phyloP scores from a whole-genome alignment of 1,140 invertebrate genomes.

The Drosophila hydei region DNA sequence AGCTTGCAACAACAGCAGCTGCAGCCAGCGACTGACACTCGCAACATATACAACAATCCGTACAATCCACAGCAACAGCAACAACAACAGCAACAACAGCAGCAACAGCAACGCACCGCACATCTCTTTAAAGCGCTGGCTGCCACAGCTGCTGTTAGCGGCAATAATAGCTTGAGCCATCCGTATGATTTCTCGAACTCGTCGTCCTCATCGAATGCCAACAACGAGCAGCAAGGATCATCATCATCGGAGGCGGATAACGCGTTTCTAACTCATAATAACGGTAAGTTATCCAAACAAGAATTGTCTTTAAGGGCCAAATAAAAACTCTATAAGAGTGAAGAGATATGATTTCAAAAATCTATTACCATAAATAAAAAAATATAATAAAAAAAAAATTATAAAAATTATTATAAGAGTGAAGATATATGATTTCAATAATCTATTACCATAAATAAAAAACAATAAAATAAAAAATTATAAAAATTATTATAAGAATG shows the following conservation, averaged over 20 bases:
- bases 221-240: conserved; percentile 75
- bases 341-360: too few species aligned
- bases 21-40: conserved; percentile 69
- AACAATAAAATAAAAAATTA: too few species aligned
- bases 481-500: too few species aligned
- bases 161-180: conserved; percentile 68
- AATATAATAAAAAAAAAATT: too few species aligned
- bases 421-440: too few species aligned
- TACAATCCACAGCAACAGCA: conserved; percentile 67
- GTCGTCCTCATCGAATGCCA: conserved; percentile 70
- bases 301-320: too few species aligned
- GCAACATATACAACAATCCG: conserved; percentile 81
- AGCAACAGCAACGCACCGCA: conserved; percentile 63
- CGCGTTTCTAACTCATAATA: conserved; percentile 81
- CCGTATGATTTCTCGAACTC: conserved; percentile 80
- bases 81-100: conserved; percentile 48
- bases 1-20: conserved; percentile 65
- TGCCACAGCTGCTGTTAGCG: conserved; percentile 50
- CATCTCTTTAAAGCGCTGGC: conserved; percentile 71
- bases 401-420: too few species aligned
- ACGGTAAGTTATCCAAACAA: conserved; percentile 47
- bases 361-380: too few species aligned
- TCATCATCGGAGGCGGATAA: conserved; percentile 76
- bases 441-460: too few species aligned
- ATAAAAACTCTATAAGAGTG: too few species aligned